These are phyloP conservation scores for Acleris literana DNA, from an alignment of 2,888 invertebrate species.

Conservation along the genomic window DNA sequence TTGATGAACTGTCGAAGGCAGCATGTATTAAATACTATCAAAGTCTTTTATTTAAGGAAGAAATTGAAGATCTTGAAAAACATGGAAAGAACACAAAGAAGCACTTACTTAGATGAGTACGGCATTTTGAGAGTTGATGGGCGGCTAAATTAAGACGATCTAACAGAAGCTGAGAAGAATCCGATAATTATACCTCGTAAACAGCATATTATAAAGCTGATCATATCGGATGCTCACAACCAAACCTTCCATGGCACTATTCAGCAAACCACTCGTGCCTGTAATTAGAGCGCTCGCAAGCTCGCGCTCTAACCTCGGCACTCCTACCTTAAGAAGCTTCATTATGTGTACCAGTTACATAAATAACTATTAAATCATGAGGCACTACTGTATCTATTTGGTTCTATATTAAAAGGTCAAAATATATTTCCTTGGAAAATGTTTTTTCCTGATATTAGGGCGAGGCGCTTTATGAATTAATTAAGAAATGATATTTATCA, in stretches of 20 bases:
- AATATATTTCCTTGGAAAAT: too few species aligned
- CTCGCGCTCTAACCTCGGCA: too few species aligned
- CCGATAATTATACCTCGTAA: constrained; percentile 38
- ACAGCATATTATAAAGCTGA: constrained; percentile 27
- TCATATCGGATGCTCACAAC: constrained; percentile 38
- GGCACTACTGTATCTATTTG: too few species aligned
- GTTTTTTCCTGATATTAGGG: too few species aligned
- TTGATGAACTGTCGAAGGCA: too few species aligned
- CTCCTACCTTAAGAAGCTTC: too few species aligned
- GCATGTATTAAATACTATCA: constrained; percentile 23
- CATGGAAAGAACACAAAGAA: constrained; percentile 15
- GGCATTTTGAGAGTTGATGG: constrained; percentile 37
- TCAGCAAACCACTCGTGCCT: constrained; percentile 16
- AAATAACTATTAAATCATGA: too few species aligned
- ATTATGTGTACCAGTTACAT: too few species aligned
- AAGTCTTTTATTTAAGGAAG: constrained; percentile 31
- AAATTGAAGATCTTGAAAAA: constrained; percentile 12
- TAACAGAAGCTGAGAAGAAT: constrained; percentile 33
- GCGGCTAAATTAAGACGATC: constrained; percentile 25
- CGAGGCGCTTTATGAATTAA: too few species aligned
- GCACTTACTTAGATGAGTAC: constrained; percentile 32
- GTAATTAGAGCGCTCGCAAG: too few species aligned
- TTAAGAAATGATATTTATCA: too few species aligned
- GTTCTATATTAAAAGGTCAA: too few species aligned
- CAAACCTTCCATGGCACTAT: constrained; percentile 33